Percentiles rank a stretch among this genome's conserved stretches.
Evolutionary conservation across 2,888 invertebrate genomes (phyloP).

Genomic region (Drosophila acutilabella): DNA sequence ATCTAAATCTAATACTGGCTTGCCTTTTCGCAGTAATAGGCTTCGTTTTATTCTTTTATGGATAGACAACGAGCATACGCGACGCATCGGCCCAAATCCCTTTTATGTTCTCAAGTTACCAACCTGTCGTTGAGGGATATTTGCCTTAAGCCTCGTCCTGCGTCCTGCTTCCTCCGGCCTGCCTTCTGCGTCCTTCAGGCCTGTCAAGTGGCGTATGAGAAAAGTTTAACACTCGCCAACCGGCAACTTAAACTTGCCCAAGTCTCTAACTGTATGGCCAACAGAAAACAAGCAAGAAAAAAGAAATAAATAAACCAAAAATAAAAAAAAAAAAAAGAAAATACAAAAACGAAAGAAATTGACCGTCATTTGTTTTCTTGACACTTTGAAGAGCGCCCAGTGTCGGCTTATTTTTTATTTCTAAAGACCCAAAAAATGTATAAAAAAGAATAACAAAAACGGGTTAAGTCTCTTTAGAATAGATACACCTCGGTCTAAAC

Average conservation of each 20-base stretch:
- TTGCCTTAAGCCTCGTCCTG: constrained; percentile 44
- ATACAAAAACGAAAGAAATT: constrained; percentile 52
- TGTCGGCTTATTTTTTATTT: constrained; percentile 56
- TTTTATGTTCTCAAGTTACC: constrained; percentile 73
- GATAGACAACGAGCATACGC: constrained; percentile 17
- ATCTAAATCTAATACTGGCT: constrained; percentile 47
- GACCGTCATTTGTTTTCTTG: constrained; percentile 80
- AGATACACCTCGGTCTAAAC: constrained; percentile 14
- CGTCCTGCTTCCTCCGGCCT: too few species aligned
- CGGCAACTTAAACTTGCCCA: constrained; percentile 35
- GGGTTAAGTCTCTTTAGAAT: constrained; percentile 44
- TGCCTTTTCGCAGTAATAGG: constrained; percentile 58
- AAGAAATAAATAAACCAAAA: constrained; percentile 2
- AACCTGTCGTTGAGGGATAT: constrained; percentile 51
- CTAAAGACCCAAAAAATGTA: constrained; percentile 19
- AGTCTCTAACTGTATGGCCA: constrained; percentile 31
- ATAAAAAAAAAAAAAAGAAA: constrained; percentile 1
- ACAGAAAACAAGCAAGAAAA: constrained; percentile 20
- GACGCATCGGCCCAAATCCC: constrained; percentile 37
- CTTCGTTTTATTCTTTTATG: constrained; percentile 59
- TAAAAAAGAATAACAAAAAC: constrained; percentile 11
- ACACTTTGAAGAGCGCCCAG: constrained; percentile 70
- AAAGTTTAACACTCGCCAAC: constrained; percentile 66
- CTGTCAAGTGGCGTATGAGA: constrained; percentile 45
- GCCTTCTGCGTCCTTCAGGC: constrained; percentile 35